Evolutionary conservation across 2,888 invertebrate species (phyloP).

Genomic region (Panzeria rudis): DNA sequence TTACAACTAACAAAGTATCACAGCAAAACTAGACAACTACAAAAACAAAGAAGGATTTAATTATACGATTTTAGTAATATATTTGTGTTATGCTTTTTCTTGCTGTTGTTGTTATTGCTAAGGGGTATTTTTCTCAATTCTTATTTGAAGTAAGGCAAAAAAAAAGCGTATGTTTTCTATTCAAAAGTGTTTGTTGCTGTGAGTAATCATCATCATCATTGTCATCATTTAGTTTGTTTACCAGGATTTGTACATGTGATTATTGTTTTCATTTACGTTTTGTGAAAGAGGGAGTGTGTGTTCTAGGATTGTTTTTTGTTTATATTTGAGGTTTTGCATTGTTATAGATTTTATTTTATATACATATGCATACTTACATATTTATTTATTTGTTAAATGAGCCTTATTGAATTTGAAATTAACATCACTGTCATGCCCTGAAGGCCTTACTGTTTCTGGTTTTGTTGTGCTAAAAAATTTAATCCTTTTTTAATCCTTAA

Average conservation of each 20-base stretch:
- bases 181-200: conserved; percentile 64
- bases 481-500: conserved; percentile 65
- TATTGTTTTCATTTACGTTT: conserved; percentile 4
- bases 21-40: not conserved
- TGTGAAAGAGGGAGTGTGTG: conserved; percentile 16
- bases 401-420: conserved; percentile 60
- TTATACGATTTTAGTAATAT: conserved; percentile 80
- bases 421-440: conserved; percentile 24
- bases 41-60: conserved; percentile 80
- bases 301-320: conserved; percentile 31
- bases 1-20: conserved; percentile 45
- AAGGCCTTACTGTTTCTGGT: conserved; percentile 21
- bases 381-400: conserved; percentile 69
- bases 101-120: conserved; percentile 26
- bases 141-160: conserved; percentile 15
- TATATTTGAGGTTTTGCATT: conserved; percentile 51
- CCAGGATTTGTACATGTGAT: conserved; percentile 35
- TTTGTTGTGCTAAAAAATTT: conserved; percentile 35
- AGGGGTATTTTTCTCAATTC: conserved; percentile 20
- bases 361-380: conserved; percentile 25
- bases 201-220: conserved; percentile 54
- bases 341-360: conserved; percentile 50
- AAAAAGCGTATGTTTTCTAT: conserved; percentile 65
- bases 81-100: conserved; percentile 31
- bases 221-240: conserved; percentile 49